Evolutionary conservation across 2,797 vertebrate genomes (phyloP), one percentile per base, ranked within the genome.

Genomic region (Lateolabrax maculatus): DNA sequence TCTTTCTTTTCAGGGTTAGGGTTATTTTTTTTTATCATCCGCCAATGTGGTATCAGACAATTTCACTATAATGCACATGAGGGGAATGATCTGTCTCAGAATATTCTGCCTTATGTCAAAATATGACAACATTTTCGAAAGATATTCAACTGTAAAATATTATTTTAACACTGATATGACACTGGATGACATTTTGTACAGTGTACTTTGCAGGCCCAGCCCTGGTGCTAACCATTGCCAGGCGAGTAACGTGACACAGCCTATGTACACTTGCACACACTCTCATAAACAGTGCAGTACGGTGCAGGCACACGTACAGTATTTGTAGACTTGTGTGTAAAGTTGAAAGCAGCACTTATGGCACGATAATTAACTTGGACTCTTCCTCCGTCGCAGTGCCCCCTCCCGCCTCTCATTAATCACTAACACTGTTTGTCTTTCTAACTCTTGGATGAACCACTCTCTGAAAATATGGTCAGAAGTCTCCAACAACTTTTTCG

Each of bases 401-500:
- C 71, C 87, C 80, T 81, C 86, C 87, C 61, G 43, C 83, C 80
- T 81, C 80, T 79, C 80, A 81, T 88, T 84, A 85, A 86, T 91
- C 86, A 90, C 74, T 82, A 83, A 86, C 88, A 84, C 83, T 75
- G 83, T 90, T 90, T 87, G 86, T 91, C 87, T 90, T 89, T 90
- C 83, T 78, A 78, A 84, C 86, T 90, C 78, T 91, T 88, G 84
- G 87, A 90, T 90, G 88, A 90, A 88, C 82, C 79, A 46, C 72
- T 64, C 72, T 75, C 77, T 83, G 79, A 87, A 91, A 92, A 91
- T 89, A 89, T 89, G 89, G 76, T 91, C 87, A 84, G 77, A 91
- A 89, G 87, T 90, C 91, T 88, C 79, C 72, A 83, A 89, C 87
- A 90, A 92, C 87, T 90, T 93, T 85, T 85, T 86, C 79, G 64